Percentiles rank a stretch among this genome's conserved stretches.
Conservation (phyloP, 2,797 vertebrate genomes). For the Bradypodion pumilum region DNA sequence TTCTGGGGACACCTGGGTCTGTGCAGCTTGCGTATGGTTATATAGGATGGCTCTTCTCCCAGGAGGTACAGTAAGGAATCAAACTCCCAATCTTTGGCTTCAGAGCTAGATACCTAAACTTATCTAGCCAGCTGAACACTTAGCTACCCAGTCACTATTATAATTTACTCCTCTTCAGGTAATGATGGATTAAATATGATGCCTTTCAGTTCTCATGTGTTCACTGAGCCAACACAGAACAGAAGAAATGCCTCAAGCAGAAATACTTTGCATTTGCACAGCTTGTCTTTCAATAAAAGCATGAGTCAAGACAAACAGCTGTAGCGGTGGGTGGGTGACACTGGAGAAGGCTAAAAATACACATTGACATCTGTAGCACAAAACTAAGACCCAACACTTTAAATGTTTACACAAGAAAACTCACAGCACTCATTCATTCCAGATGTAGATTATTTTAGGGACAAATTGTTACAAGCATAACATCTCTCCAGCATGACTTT, state of each 20-base stretch:
- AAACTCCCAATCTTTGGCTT: too few relatives aligned
- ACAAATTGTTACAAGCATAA: constrained; percentile 13
- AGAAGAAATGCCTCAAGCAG: constrained; percentile 28
- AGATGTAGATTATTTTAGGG: constrained; percentile 6
- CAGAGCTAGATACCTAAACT: too few relatives aligned
- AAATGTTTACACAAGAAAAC: constrained; percentile 39
- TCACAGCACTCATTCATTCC: constrained; percentile 39
- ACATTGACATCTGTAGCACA: constrained; percentile 46
- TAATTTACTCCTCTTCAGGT: neutral
- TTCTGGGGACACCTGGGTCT: too few relatives aligned
- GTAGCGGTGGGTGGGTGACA: constrained; percentile 46
- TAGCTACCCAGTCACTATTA: neutral
- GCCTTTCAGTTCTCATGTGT: neutral
- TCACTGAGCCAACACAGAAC: constrained; percentile 1
- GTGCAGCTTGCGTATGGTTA: too few relatives aligned
- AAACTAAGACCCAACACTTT: constrained; percentile 38
- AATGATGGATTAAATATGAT: constrained; percentile 1
- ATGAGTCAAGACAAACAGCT: constrained; percentile 51
- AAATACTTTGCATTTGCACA: constrained; percentile 10
- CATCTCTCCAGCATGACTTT: neutral
- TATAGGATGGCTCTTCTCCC: too few relatives aligned
- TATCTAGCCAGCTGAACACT: too few relatives aligned
- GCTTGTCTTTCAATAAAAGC: constrained; percentile 50
- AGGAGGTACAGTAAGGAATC: too few relatives aligned
- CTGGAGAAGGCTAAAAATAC: constrained; percentile 55